Evolutionary conservation across 2,888 invertebrate genomes (phyloP), one percentile per base, ranked within the genome.

Genomic region (Lithosia quadra): DNA sequence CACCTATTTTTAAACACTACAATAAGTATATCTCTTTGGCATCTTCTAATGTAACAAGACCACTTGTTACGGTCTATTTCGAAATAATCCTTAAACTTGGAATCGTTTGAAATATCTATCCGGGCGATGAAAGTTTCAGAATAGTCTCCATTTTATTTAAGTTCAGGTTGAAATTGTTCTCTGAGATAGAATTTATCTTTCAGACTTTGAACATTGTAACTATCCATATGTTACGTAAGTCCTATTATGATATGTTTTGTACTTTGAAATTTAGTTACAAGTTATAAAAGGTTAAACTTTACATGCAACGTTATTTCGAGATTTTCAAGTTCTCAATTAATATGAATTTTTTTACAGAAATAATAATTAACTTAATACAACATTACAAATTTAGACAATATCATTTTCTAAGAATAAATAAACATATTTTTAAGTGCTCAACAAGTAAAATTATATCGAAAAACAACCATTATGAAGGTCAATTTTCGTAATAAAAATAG

Each of bases 51-150:
- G 60, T 63, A 34, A 43, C 28, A 22, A 63, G 49, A 58, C 70
- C 63, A 68, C 73, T 76, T 58, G 69, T 76, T 78, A 76, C 71
- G 70, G 71, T 67, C 57, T 70, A 72, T 74, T 77, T 81, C 69
- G 72, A 78, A 76, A 78, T 79, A 76, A 74, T 76, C 74, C 71
- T 72, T 72, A 67, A 69, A 76, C 67, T 76, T 72, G 65, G 58
- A 73, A 76, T 71, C 74, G 72, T 76, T 79, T 76, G 68, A 80
- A 69, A 74, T 67, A 72, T 74, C 63, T 63, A 21, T 62, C 63
- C 57, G 63, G 67, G 59, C 72, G 49, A 69, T 73, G 61, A 67
- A 78, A 78, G 75, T 67, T 78, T 58, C 59, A 24, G 22, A 60
- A 21, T 28, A 49, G 49, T 11, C 43, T 28, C 5, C 18, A 13